Percentiles rank a stretch among this genome's conserved stretches.
phyloP scores from a whole-genome alignment of 2,888 invertebrate genomes.

The Harpalus rufipes region DNA sequence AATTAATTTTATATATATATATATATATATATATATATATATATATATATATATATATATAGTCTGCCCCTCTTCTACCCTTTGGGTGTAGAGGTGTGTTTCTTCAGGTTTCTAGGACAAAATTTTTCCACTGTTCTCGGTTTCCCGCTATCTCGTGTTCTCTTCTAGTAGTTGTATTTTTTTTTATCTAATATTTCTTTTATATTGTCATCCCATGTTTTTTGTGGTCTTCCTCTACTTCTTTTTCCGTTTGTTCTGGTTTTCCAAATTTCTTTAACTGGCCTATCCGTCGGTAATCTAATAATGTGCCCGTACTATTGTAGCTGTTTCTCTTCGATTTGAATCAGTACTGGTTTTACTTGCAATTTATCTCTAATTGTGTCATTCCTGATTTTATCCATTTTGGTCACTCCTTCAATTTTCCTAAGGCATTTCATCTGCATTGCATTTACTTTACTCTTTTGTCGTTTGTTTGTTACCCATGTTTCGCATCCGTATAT shows the following conservation, averaged over 20 bases:
- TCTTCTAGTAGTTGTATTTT: background rate
- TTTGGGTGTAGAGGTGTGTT: background rate
- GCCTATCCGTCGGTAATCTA: background rate
- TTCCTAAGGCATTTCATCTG: background rate
- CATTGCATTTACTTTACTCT: background rate
- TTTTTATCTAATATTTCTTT: background rate
- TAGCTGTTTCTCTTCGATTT: background rate
- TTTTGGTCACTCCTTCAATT: background rate
- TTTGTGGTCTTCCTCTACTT: conserved; percentile 11
- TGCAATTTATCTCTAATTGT: background rate
- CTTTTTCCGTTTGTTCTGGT: conserved; percentile 2
- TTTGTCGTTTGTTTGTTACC: background rate
- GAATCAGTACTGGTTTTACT: background rate
- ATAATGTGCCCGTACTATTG: background rate
- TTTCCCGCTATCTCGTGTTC: background rate
- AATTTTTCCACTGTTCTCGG: background rate
- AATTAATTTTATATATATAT: too few species aligned
- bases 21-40: too few species aligned
- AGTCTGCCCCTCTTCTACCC: background rate
- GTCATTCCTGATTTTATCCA: background rate
- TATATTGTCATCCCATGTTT: background rate
- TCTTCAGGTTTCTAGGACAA: background rate
- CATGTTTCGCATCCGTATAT: background rate
- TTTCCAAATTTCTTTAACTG: background rate
- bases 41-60: background rate